Evolutionary conservation across 2,797 vertebrate genomes (phyloP).

Genomic region (Crocodylus rhombifer): DNA sequence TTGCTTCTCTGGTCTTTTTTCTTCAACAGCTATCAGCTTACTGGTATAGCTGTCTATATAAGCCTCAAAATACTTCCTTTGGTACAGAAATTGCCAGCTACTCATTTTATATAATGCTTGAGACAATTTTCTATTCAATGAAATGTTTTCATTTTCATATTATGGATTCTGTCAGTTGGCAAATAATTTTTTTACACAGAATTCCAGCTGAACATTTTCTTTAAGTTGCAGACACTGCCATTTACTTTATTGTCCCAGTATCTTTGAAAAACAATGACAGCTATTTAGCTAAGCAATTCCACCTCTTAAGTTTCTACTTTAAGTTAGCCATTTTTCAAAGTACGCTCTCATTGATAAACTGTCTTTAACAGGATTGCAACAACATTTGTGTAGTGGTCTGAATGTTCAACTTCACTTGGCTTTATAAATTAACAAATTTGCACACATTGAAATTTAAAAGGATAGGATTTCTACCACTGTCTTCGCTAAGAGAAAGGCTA

Average conservation of each 20-base stretch:
- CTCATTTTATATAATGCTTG: not conserved
- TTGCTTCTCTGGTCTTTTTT: not conserved
- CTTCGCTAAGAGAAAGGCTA: not conserved
- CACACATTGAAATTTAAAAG: not conserved
- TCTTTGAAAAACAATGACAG: not conserved
- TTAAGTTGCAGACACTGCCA: not conserved
- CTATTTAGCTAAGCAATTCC: not conserved
- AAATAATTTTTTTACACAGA: not conserved
- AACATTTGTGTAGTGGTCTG: not conserved
- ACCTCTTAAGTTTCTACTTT: not conserved
- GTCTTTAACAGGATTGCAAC: conserved; percentile 7
- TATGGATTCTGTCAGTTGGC: not conserved
- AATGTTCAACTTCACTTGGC: not conserved
- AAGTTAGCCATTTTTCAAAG: not conserved
- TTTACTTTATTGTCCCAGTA: not conserved
- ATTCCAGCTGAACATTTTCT: not conserved
- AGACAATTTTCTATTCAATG: not conserved
- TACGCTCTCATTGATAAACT: not conserved
- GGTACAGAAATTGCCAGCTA: not conserved
- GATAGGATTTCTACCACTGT: not conserved
- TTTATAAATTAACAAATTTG: not conserved
- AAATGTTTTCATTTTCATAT: not conserved
- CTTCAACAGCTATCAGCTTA: not conserved
- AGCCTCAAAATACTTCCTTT: not conserved
- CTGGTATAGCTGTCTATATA: not conserved